Conservation (phyloP, 1,140 invertebrate genomes). For the Palaemon carinicauda region DNA sequence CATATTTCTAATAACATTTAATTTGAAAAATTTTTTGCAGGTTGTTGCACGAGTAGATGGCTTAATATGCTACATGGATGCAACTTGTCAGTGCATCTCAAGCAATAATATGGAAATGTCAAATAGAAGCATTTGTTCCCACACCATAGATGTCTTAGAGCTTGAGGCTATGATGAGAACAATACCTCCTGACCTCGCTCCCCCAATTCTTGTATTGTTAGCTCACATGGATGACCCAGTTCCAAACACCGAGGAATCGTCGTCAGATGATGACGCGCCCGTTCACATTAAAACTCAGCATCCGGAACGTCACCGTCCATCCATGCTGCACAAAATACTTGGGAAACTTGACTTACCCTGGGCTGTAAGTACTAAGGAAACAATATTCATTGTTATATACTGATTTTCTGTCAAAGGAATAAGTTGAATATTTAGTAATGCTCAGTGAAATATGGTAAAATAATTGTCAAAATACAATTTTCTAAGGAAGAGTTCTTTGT, state of each 20-base stretch:
- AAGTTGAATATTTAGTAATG: too few relatives aligned
- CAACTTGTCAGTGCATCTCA: conserved; percentile 24
- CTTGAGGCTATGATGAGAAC: conserved; percentile 47
- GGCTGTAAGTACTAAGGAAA: conserved; percentile 5
- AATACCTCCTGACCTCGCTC: conserved; percentile 21
- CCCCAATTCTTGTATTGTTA: conserved; percentile 37
- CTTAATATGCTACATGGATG: conserved; percentile 48
- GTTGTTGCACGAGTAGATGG: conserved; percentile 43
- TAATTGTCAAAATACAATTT: too few relatives aligned
- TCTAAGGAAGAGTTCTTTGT: too few relatives aligned
- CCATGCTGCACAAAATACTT: conserved; percentile 28
- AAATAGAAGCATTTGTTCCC: neutral
- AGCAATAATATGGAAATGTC: neutral
- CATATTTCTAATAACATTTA: neutral
- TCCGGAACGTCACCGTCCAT: conserved; percentile 20
- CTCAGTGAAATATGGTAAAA: too few relatives aligned
- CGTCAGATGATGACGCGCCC: neutral
- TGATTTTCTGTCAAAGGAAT: neutral
- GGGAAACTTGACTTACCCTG: conserved; percentile 27
- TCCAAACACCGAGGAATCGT: neutral
- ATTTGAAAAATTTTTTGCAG: neutral
- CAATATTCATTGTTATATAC: too few relatives aligned
- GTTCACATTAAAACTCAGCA: neutral
- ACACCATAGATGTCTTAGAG: conserved; percentile 38
- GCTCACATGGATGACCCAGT: conserved; percentile 35